Evolutionary conservation across 2,113 vertebrate genomes (phyloP).

Genomic region (Baryphthengus martii): DNA sequence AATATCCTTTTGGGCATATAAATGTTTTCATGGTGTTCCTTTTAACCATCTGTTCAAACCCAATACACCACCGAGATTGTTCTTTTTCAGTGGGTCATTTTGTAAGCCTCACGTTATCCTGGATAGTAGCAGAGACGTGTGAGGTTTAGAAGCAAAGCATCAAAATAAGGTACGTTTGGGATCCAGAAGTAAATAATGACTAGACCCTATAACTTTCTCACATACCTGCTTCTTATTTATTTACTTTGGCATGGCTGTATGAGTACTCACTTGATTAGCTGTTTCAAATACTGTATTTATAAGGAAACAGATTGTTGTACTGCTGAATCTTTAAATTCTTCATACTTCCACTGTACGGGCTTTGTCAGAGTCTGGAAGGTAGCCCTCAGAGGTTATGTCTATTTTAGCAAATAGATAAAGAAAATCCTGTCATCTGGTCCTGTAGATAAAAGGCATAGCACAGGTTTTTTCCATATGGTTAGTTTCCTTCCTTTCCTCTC

Average conservation of each 20-base stretch:
- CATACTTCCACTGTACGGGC: background rate
- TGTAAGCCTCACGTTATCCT: background rate
- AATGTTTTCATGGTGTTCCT: background rate
- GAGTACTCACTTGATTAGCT: background rate
- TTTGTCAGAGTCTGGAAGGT: background rate
- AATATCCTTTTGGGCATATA: background rate
- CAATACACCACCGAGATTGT: background rate
- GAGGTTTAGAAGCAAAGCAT: background rate
- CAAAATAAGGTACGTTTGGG: background rate
- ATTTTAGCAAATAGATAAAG: background rate
- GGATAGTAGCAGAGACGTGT: background rate
- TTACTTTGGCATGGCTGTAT: background rate
- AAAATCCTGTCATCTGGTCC: background rate
- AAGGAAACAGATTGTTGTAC: background rate
- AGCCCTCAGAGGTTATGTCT: background rate
- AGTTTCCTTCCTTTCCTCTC: background rate
- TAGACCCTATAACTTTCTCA: background rate
- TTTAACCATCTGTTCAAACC: background rate
- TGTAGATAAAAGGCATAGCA: background rate
- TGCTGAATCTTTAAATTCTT: background rate
- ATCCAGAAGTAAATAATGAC: background rate
- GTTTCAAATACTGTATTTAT: background rate
- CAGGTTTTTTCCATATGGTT: background rate
- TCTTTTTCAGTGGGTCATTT: background rate
- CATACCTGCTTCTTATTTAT: background rate